phyloP scores from a whole-genome alignment of 2,113 vertebrate genomes.

The Paraplagusia blochii region DNA sequence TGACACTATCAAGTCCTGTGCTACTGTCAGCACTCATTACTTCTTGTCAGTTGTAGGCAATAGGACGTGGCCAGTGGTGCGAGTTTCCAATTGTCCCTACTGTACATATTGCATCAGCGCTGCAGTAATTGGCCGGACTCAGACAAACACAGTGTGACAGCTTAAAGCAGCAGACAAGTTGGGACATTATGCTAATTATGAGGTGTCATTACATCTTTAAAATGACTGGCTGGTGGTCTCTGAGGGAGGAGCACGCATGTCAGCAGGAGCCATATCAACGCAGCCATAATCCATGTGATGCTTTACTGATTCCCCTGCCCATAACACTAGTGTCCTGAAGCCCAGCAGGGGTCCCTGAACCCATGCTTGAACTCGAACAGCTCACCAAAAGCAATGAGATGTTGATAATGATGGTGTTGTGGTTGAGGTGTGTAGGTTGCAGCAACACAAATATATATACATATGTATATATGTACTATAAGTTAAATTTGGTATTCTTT shows the following conservation, averaged over 20 bases:
- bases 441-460: no score
- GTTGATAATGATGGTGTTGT: no score
- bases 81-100: conserved; percentile 41
- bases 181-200: conserved; percentile 78
- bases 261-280: conserved; percentile 46
- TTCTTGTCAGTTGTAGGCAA: conserved; percentile 66
- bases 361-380: no score
- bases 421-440: no score
- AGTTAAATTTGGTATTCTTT: no score
- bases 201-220: conserved; percentile 76
- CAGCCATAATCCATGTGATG: conserved; percentile 49
- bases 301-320: conserved; percentile 11
- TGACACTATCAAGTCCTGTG: conserved; percentile 49
- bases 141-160: conserved; percentile 75
- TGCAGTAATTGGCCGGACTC: conserved; percentile 66
- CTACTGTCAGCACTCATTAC: conserved; percentile 29
- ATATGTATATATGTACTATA: no score
- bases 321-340: conserved; percentile 1
- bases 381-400: no score
- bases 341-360: no score
- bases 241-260: conserved; percentile 74
- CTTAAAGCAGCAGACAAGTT: conserved; percentile 76
- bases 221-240: conserved; percentile 64
- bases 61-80: conserved; percentile 45
- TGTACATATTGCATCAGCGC: conserved; percentile 7